Conservation (phyloP, 2,797 vertebrate genomes). For the Valencia hispanica region DNA sequence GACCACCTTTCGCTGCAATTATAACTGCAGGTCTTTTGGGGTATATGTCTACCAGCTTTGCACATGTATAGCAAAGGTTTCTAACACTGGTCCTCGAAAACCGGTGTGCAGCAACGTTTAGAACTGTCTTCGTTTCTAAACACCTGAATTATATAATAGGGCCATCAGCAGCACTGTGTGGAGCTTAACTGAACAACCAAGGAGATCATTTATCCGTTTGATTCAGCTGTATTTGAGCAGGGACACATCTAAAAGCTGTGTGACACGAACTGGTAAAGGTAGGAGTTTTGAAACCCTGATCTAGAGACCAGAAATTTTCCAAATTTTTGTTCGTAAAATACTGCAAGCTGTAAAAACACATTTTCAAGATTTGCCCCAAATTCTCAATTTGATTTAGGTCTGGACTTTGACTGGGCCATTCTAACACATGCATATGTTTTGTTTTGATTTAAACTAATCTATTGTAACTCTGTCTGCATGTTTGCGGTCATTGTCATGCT, state of each 20-base stretch:
- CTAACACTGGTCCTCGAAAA: no score
- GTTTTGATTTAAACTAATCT: not conserved
- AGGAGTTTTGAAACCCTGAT: not conserved
- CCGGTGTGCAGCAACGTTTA: not conserved
- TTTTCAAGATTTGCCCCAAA: not conserved
- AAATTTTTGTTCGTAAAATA: not conserved
- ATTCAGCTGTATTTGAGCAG: not conserved
- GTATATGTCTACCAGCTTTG: not conserved
- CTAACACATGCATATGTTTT: not conserved
- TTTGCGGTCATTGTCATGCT: not conserved
- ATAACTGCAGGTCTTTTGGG: not conserved
- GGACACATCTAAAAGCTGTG: not conserved
- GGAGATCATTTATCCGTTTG: not conserved
- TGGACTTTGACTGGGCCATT: not conserved
- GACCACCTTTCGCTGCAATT: not conserved
- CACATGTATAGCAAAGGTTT: not conserved
- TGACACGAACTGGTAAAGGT: not conserved
- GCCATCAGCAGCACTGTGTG: not conserved
- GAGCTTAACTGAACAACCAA: not conserved
- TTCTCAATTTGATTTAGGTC: not conserved
- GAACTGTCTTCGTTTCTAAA: not conserved
- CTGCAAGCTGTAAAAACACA: not conserved
- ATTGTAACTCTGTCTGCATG: not conserved
- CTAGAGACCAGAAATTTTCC: not conserved
- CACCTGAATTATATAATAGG: not conserved